Evolutionary conservation across 2,888 invertebrate genomes (phyloP), one percentile per base, ranked within the genome.

Genomic region (Tetranychus piercei): DNA sequence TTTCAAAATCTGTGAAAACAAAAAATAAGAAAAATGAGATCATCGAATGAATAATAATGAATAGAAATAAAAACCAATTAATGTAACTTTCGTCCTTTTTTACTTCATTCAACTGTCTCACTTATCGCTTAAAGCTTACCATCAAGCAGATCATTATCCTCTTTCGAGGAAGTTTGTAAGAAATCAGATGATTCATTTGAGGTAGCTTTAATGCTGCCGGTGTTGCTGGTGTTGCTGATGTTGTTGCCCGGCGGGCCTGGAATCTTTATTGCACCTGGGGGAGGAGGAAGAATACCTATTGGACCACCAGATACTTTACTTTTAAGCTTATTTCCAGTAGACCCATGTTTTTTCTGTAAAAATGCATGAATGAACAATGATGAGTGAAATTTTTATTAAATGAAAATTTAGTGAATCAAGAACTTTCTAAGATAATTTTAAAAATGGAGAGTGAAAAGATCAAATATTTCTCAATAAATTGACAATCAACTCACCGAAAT

Each of bases 231-330:
- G 55, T 2, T 45, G 45, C 7, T 45, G 45, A 6, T 45, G 45
- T 67, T 69, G 22, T 20, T 23, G 20, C 34, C 69, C 6, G 69
- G 34, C 34, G 69, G 69, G 65, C 73, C 71, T 72, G 72, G 22
- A 77, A 89, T 86, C 82, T 88, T 89, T 1, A 89, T 87, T 2
- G 88, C 84, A 0, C 91, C 90, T 11, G 94, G 93, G 7, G 94
- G 94, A 65, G 94, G 94, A 74, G 92, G 87, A 76, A 82, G 84
- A 2, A 87, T 84, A 22, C 81, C 81, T 8, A 79, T 76, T 22
- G 79, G 79, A 11, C 85, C 87, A 18, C 87, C 86, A 3, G 83
- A 81, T 1, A 83, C 83, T 79, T 87, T 87, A 76, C 85, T 81
- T 81, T 88, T 89, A 4, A 88, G 84, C 80, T 88, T 88, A 76